Evolutionary conservation across 2,113 vertebrate genomes (phyloP), one percentile per base, ranked within the genome.

Genomic region (Burhinus oedicnemus): DNA sequence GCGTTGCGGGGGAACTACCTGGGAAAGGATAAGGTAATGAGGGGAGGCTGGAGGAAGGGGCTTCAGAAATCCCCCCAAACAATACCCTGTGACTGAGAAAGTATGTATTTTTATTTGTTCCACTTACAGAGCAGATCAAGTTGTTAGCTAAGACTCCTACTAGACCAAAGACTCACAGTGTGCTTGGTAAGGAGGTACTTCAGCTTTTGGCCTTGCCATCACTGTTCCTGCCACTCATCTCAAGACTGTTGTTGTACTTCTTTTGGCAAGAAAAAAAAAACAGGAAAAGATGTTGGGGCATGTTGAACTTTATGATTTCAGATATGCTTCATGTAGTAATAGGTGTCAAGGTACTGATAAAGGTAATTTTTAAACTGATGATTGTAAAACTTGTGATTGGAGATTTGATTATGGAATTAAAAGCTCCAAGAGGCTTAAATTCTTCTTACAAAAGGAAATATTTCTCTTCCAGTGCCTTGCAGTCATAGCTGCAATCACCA

Each of bases 261-360:
- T 61, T 81, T 34, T 19, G 38, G 21, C 38, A 45, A 51, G 54
- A 51, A 36, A 61, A 22, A 40, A 58, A 27, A 5, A 22, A 36
- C n/a, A 85, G 26, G 64, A 87, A 30, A 64, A 36, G 36, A 30
- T 3, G 6, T n/a, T 26, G 61, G 6, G 11, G 10, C 20, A 19
- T 6, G 6, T 8, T 57, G 13, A 58, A 29, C 47, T 62, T 78
- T n/a, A 25, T 82, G 42, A 29, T 86, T 54, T 65, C 38, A 40
- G 15, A 27, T 55, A 58, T 94, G 10, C 21, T 58, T 77, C 34
- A 49, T 30, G 8, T 74, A 30, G 40, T 61, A 42, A 29, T 45
- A 62, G 26, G 6, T 44, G 42, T 30, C 25, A 25, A 49, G 17
- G 57, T 64, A 15, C 5, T 0, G 0, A 18, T 17, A 36, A 58